phyloP scores from a whole-genome alignment of 2,888 invertebrate genomes.

The Hymenopus coronatus region DNA sequence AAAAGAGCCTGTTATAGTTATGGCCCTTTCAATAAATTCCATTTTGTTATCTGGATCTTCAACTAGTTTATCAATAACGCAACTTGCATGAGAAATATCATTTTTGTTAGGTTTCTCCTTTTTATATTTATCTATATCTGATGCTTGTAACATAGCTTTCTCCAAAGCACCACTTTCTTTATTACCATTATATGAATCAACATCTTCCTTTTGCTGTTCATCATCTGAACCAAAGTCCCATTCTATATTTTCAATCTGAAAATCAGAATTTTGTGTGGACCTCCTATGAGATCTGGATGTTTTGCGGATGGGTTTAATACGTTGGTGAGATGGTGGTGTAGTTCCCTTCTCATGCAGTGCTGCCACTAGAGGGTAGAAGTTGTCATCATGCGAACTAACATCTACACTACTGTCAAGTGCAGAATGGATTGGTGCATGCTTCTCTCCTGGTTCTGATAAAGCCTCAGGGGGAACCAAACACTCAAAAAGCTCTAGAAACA shows the following conservation, averaged over 20 bases:
- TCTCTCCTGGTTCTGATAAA: conserved; percentile 22
- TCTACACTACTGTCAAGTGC: conserved; percentile 29
- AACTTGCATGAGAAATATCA: background rate
- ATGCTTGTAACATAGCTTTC: background rate
- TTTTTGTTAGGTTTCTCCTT: background rate
- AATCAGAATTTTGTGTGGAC: background rate
- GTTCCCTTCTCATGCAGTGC: conserved; percentile 26
- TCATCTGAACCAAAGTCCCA: conserved; percentile 31
- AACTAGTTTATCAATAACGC: background rate
- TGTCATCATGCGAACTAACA: conserved; percentile 30
- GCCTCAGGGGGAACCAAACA: conserved; percentile 22
- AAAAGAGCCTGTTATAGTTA: conserved; percentile 8
- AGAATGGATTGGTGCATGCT: conserved; percentile 24
- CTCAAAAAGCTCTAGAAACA: conserved; percentile 16
- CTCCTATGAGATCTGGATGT: background rate
- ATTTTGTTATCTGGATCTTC: background rate
- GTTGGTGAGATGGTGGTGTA: conserved; percentile 1
- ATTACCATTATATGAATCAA: background rate
- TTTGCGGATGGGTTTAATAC: conserved; percentile 20
- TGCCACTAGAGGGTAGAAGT: conserved; percentile 16
- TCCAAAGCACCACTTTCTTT: background rate
- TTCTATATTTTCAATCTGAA: conserved; percentile 26
- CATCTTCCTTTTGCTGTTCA: conserved; percentile 1
- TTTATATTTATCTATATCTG: background rate
- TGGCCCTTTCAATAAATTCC: conserved; percentile 1